Percentiles rank a stretch among this genome's conserved stretches.
These are phyloP conservation scores for Metopolophium dirhodum DNA, from an alignment of 1,140 invertebrate genomes.

Conservation along the genomic window DNA sequence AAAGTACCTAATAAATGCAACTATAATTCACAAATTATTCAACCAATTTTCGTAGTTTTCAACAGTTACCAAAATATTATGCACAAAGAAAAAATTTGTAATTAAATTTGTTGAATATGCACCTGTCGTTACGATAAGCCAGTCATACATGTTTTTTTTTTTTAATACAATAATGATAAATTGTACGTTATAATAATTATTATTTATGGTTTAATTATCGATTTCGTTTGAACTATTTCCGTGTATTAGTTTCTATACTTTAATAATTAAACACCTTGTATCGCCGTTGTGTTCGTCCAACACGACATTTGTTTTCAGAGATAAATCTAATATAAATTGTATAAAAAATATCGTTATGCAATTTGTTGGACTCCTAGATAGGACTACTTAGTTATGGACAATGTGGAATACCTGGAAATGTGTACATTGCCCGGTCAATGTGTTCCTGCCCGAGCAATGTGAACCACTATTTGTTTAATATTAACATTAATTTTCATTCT, in stretches of 20 bases:
- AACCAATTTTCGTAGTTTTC: background rate
- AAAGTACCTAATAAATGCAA: background rate
- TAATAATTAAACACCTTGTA: background rate
- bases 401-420: no score
- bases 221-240: background rate
- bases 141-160: background rate
- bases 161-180: background rate
- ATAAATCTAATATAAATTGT: no score
- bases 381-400: background rate
- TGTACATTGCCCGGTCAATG: no score
- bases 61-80: background rate
- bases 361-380: no score
- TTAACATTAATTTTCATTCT: no score
- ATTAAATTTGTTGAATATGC: background rate
- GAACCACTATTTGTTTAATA: no score
- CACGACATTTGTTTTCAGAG: background rate
- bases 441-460: no score
- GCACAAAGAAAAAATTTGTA: background rate
- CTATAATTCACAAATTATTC: background rate
- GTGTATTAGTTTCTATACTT: background rate
- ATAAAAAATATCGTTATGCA: no score
- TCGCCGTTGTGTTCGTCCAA: background rate
- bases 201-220: background rate
- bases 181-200: background rate
- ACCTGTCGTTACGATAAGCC: background rate